These are phyloP conservation scores for Champsocephalus gunnari DNA, from an alignment of 2,797 vertebrate species.

Conservation along the genomic window DNA sequence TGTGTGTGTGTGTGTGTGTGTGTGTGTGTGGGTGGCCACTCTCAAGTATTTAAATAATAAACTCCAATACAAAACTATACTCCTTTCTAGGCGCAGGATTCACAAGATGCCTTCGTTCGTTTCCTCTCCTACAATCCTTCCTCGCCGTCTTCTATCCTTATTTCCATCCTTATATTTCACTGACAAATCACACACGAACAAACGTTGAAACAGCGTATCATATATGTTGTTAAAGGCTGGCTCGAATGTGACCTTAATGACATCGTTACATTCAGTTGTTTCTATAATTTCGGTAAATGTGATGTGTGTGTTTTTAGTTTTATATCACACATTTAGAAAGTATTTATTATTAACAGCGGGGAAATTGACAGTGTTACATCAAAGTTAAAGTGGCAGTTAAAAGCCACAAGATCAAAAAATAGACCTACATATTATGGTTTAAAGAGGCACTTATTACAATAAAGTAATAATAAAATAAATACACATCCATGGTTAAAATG, in stretches of 20 bases:
- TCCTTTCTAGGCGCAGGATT: conserved; percentile 10
- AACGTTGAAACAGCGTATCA: background rate
- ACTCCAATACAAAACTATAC: conserved; percentile 8
- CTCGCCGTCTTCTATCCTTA: background rate
- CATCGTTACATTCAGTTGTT: background rate
- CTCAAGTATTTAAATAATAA: conserved; percentile 37
- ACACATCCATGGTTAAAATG: too few relatives aligned
- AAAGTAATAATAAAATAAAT: too few relatives aligned
- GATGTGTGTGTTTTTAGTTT: too few relatives aligned
- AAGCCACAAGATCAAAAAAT: too few relatives aligned
- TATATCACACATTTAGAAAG: too few relatives aligned
- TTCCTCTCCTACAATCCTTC: conserved; percentile 1
- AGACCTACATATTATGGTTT: too few relatives aligned
- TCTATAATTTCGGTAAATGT: background rate
- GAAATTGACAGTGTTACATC: too few relatives aligned
- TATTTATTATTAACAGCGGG: too few relatives aligned
- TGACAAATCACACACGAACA: background rate
- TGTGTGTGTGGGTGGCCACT: conserved; percentile 47
- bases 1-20: conserved; percentile 39
- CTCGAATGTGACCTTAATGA: background rate
- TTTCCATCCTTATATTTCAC: background rate
- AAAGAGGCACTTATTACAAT: too few relatives aligned
- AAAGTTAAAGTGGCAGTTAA: too few relatives aligned
- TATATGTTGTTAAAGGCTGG: too few relatives aligned
- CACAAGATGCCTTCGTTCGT: background rate